Evolutionary conservation across 2,888 invertebrate species (phyloP), one percentile per base, ranked within the genome.

Genomic region (Herminia tarsipennalis): DNA sequence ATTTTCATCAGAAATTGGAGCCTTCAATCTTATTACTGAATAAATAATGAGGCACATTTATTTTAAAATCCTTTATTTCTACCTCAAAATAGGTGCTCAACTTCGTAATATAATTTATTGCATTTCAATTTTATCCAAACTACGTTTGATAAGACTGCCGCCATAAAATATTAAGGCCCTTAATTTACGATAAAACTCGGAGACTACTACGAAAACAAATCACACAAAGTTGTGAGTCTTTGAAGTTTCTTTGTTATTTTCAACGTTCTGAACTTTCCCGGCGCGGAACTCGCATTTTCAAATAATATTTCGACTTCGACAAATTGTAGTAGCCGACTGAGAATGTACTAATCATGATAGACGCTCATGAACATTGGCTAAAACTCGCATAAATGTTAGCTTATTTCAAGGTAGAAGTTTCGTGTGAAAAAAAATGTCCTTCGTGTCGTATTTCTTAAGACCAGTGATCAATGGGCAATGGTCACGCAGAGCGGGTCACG

Each of bases 341-440:
- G 17, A 36, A 39, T 37, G n/a, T 17, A 27, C 12, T 6, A n/a
- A 42, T 32, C 47, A 55, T 51, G 29, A 47, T 39, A 36, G 29
- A 45, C 32, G 36, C 24, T 42, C 35, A 55, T 49, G 41, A 50
- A 56, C 51, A 50, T 36, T 43, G 35, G 30, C 37, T 33, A 40
- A 44, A 59, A 59, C 27, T 50, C 40, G 32, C 32, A 39, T 46
- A 44, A 35, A 30, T 30, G 35, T 42, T 38, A 45, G 35, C 33
- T 62, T 56, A 52, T 65, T 66, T 58, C 48, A 66, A 63, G 57
- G 60, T 56, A 28, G 51, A 43, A 44, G 40, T 55, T 76, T 76
- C 71, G 80, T 78, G 78, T 81, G 73, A n/a, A 81, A 83, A 62
- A 83, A 85, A 86, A 78, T 83, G 83, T 84, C 83, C 75, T 80